These are phyloP conservation scores for Pocota personata DNA, from an alignment of 2,888 invertebrate species.

Conservation along the genomic window DNA sequence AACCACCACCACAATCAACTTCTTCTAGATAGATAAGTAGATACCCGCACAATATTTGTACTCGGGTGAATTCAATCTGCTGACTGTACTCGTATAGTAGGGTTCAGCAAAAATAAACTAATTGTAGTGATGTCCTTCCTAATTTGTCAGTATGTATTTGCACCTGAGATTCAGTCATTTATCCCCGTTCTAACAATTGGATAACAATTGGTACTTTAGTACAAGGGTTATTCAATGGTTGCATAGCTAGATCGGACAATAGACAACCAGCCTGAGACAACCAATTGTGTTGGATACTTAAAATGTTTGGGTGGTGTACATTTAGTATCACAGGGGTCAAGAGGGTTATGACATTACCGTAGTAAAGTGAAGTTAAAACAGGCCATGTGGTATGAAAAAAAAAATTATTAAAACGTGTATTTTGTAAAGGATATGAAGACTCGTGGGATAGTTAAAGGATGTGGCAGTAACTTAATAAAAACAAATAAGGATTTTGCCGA, in stretches of 20 bases:
- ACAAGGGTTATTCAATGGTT: slow-evolving; percentile 31
- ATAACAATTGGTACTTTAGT: slow-evolving; percentile 29
- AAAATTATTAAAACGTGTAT: neutral
- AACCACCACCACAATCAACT: neutral
- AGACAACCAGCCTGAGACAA: slow-evolving; percentile 18
- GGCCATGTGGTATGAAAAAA: neutral
- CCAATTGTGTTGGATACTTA: neutral
- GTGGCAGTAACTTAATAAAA: neutral
- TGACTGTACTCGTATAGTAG: neutral
- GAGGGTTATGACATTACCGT: neutral
- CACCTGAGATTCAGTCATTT: slow-evolving; percentile 59
- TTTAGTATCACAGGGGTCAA: neutral
- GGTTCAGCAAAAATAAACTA: slow-evolving; percentile 46
- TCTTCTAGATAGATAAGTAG: slow-evolving; percentile 2
- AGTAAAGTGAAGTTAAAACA: neutral
- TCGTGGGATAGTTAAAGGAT: neutral
- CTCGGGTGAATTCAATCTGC: neutral
- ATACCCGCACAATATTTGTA: slow-evolving; percentile 12
- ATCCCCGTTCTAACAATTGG: slow-evolving; percentile 13
- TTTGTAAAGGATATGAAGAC: neutral
- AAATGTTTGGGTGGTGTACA: neutral
- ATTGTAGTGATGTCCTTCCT: slow-evolving; percentile 61
- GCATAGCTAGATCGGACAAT: slow-evolving; percentile 26
- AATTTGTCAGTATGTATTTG: slow-evolving; percentile 55
- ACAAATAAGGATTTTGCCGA: too few species aligned